Percentiles rank a stretch among this genome's conserved stretches.
These are phyloP conservation scores for Fissipunctia ypsillon DNA, from an alignment of 2,888 invertebrate species.

Conservation along the genomic window DNA sequence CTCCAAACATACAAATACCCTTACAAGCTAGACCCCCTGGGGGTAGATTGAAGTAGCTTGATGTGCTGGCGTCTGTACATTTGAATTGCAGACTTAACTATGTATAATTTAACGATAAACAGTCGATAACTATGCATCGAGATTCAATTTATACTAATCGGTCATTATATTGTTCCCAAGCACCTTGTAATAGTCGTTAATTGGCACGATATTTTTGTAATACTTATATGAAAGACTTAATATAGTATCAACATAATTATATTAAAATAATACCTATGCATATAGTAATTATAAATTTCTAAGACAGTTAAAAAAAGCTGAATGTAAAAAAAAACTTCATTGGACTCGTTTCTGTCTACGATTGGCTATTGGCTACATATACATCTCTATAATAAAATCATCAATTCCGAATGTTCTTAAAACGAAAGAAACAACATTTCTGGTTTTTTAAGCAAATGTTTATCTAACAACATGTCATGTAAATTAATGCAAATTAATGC, in stretches of 20 bases:
- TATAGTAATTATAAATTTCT: slow-evolving; percentile 27
- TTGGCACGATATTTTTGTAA: slow-evolving; percentile 63
- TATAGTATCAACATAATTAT: slow-evolving; percentile 26
- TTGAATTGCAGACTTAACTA: slow-evolving; percentile 26
- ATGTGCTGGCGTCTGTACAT: too few species aligned
- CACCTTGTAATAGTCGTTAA: slow-evolving; percentile 68
- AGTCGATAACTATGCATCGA: slow-evolving; percentile 32
- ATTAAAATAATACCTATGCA: slow-evolving; percentile 24
- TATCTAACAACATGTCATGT: not conserved
- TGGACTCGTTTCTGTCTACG: slow-evolving; percentile 10
- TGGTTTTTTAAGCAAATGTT: slow-evolving; percentile 10
- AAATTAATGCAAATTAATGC: slow-evolving; percentile 31
- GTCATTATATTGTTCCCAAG: slow-evolving; percentile 70
- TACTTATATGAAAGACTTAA: slow-evolving; percentile 25
- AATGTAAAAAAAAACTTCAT: slow-evolving; percentile 16
- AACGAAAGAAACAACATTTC: slow-evolving; percentile 29
- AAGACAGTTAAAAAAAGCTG: not conserved
- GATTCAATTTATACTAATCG: slow-evolving; percentile 58
- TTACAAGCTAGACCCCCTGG: too few species aligned
- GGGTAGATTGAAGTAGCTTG: too few species aligned
- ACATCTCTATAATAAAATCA: not conserved
- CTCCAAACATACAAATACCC: too few species aligned
- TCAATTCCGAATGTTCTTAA: slow-evolving; percentile 39
- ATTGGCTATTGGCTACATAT: slow-evolving; percentile 25
- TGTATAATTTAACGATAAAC: slow-evolving; percentile 16